Percentiles rank a stretch among this genome's conserved stretches.
These are phyloP conservation scores for Tenthredo notha DNA, from an alignment of 2,888 invertebrate species.

Conservation along the genomic window DNA sequence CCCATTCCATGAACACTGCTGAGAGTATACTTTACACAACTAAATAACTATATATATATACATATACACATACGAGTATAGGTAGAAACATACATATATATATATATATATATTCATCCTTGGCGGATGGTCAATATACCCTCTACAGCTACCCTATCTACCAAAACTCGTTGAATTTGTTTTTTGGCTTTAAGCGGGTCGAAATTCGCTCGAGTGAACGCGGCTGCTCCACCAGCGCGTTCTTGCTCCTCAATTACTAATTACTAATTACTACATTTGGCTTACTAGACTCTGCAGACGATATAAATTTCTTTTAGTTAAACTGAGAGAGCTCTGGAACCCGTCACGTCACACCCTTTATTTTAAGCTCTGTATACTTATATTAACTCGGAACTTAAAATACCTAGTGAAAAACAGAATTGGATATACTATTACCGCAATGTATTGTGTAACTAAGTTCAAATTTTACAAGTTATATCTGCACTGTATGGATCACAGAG, in stretches of 20 bases:
- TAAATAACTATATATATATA: not conserved
- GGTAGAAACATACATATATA: no score
- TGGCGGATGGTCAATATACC: constrained; percentile 35
- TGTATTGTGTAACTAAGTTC: not conserved
- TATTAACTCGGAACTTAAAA: not conserved
- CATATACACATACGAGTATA: not conserved
- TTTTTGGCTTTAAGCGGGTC: constrained; percentile 32
- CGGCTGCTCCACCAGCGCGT: constrained; percentile 18
- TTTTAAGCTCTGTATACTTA: not conserved
- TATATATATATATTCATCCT: constrained; percentile 7
- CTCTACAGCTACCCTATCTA: not conserved
- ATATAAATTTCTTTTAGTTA: constrained; percentile 30
- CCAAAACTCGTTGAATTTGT: constrained; percentile 21
- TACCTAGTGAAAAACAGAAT: not conserved
- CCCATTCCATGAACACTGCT: not conserved
- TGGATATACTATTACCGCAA: not conserved
- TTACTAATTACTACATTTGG: constrained; percentile 45
- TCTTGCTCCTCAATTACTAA: constrained; percentile 40
- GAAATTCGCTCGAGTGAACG: constrained; percentile 26
- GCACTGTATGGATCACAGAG: not conserved
- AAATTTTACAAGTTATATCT: constrained; percentile 30
- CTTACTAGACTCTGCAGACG: constrained; percentile 38
- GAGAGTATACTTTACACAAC: not conserved
- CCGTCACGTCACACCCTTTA: not conserved
- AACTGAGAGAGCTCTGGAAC: not conserved